These are phyloP conservation scores for Therioaphis trifolii DNA, from an alignment of 2,888 invertebrate genomes.

Conservation along the genomic window DNA sequence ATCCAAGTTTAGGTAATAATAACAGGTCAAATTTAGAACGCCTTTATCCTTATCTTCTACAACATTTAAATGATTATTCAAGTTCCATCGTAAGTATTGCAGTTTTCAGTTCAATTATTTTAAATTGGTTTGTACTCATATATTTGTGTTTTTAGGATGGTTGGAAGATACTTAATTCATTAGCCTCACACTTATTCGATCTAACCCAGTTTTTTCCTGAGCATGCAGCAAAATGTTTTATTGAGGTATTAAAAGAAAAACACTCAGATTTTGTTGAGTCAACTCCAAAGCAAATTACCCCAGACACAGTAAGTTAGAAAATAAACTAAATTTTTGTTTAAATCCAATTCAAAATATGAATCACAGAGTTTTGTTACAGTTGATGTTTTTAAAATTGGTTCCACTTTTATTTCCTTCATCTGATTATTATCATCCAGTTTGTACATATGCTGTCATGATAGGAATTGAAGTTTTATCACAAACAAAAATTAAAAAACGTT, in stretches of 20 bases:
- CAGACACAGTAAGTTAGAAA: slow-evolving; percentile 53
- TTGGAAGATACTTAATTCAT: slow-evolving; percentile 67
- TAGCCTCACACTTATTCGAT: slow-evolving; percentile 73
- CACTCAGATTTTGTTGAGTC: slow-evolving; percentile 73
- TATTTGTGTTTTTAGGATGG: slow-evolving; percentile 65
- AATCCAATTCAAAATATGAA: background rate
- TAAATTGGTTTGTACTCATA: slow-evolving; percentile 1
- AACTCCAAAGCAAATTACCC: slow-evolving; percentile 35
- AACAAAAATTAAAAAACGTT: slow-evolving; percentile 74
- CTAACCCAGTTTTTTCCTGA: slow-evolving; percentile 79
- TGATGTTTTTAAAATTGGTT: slow-evolving; percentile 85
- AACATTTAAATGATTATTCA: slow-evolving; percentile 77
- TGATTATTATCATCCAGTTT: slow-evolving; percentile 88
- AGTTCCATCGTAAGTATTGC: slow-evolving; percentile 45
- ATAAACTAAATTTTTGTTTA: background rate
- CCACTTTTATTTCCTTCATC: slow-evolving; percentile 88
- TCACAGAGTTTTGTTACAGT: slow-evolving; percentile 67
- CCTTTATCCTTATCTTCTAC: slow-evolving; percentile 81
- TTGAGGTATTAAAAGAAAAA: slow-evolving; percentile 81
- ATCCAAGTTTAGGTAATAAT: slow-evolving; percentile 81
- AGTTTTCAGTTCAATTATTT: background rate
- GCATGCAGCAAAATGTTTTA: slow-evolving; percentile 75
- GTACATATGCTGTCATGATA: slow-evolving; percentile 85
- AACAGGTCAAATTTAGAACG: slow-evolving; percentile 82
- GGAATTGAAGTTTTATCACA: slow-evolving; percentile 82